A percentile compares a stretch with the other conserved stretches of the same genome.
Conservation (phyloP, 2,888 invertebrate species). For the Chirona hameri region DNA sequence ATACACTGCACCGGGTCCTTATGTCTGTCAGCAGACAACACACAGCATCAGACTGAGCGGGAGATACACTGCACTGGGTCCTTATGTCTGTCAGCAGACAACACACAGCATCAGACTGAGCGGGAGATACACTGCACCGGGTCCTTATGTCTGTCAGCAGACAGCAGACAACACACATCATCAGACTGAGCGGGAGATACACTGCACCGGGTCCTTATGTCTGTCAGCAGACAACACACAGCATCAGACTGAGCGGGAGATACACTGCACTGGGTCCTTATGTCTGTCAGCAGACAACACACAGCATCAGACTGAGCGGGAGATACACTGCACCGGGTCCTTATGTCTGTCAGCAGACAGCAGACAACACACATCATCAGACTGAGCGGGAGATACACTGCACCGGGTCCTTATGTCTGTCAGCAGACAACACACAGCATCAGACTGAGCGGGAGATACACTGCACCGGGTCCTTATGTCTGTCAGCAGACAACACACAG, state of each 20-base stretch:
- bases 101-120: conserved; percentile 69
- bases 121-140: conserved; percentile 91
- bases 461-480: conserved; percentile 93
- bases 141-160: conserved; percentile 80
- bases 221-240: conserved; percentile 51
- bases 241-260: too few species aligned
- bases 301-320: conserved; percentile 81
- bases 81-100: conserved; percentile 65
- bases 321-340: conserved; percentile 90
- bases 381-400: conserved; percentile 89
- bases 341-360: conserved; percentile 65
- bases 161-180: conserved; percentile 52
- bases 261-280: too few species aligned
- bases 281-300: conserved; percentile 60
- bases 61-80: conserved; percentile 90
- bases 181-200: conserved; percentile 84
- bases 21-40: conserved; percentile 58
- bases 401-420: conserved; percentile 89
- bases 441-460: conserved; percentile 85
- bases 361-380: conserved; percentile 68
- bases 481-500: conserved; percentile 46
- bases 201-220: conserved; percentile 93
- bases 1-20: too few species aligned
- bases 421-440: conserved; percentile 56
- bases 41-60: conserved; percentile 84